Evolutionary conservation across 1,140 invertebrate genomes (phyloP).

Genomic region (Carposina sasakii): DNA sequence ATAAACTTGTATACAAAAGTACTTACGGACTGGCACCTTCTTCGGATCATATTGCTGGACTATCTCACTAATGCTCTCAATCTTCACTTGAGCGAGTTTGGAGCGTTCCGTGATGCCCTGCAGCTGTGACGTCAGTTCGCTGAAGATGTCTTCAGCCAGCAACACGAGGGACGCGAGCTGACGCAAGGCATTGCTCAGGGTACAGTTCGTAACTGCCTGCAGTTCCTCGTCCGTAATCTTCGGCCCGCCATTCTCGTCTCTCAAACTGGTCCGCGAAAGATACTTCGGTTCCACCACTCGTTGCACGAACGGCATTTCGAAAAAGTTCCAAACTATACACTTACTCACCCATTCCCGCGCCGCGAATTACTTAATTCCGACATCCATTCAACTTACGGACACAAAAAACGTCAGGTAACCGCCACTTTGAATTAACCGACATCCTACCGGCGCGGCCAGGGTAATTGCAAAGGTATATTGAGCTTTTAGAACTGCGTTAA

Average conservation of each 20-base stretch:
- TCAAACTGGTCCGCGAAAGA: conserved; percentile 76
- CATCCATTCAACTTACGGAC: conserved; percentile 67
- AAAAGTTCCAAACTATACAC: conserved; percentile 37
- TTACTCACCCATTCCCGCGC: conserved; percentile 59
- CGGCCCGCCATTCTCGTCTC: conserved; percentile 73
- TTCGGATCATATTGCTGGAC: conserved; percentile 82
- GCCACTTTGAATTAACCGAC: conserved; percentile 71
- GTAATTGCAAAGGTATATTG: too few relatives aligned
- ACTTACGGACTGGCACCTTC: conserved; percentile 89
- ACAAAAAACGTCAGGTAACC: conserved; percentile 72
- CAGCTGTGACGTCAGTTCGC: conserved; percentile 80
- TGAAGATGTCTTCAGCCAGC: conserved; percentile 84
- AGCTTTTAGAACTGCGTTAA: too few relatives aligned
- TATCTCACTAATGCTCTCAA: conserved; percentile 75
- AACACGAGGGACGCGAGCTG: conserved; percentile 85
- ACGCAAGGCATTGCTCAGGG: conserved; percentile 81
- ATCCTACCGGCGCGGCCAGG: conserved; percentile 60
- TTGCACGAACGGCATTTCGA: conserved; percentile 82
- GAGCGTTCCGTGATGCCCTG: conserved; percentile 78
- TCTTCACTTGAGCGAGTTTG: conserved; percentile 75
- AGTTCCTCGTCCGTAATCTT: conserved; percentile 79
- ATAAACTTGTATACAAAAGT: conserved; percentile 31
- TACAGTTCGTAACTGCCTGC: conserved; percentile 84
- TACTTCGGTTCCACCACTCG: conserved; percentile 79
- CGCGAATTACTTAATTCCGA: conserved; percentile 64